Conservation (phyloP, 2,113 vertebrate genomes). For the Aegypius monachus region DNA sequence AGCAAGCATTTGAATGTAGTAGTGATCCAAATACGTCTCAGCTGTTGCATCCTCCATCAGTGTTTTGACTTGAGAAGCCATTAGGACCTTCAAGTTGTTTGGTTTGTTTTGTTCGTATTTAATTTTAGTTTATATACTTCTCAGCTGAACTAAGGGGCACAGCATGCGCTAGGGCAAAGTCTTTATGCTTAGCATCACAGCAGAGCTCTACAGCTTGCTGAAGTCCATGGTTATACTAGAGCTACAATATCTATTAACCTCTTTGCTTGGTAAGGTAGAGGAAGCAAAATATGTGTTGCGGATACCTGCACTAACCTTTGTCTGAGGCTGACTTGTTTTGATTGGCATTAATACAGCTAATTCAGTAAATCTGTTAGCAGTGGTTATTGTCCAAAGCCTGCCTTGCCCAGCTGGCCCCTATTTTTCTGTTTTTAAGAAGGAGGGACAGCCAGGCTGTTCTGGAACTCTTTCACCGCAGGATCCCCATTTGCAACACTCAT, state of each 20-base stretch:
- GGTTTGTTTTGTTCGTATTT: slow-evolving; percentile 14
- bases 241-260: not conserved
- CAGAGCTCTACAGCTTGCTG: not conserved
- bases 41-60: not conserved
- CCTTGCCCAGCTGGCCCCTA: not conserved
- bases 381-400: not conserved
- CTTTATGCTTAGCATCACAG: not conserved
- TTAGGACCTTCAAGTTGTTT: slow-evolving; percentile 40
- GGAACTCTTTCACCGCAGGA: not conserved
- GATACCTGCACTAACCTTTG: not conserved
- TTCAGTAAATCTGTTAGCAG: not conserved
- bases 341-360: not conserved
- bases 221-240: not conserved
- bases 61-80: slow-evolving; percentile 25
- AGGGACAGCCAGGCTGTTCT: not conserved
- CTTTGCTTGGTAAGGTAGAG: not conserved
- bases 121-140: slow-evolving; percentile 7
- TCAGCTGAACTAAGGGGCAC: not conserved
- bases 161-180: not conserved
- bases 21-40: not conserved
- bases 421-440: not conserved
- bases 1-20: not conserved
- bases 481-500: not conserved
- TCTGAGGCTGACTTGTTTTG: not conserved
- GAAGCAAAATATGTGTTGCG: not conserved